phyloP scores from a whole-genome alignment of 2,797 vertebrate species.

The Acestrorhynchus altus region DNA sequence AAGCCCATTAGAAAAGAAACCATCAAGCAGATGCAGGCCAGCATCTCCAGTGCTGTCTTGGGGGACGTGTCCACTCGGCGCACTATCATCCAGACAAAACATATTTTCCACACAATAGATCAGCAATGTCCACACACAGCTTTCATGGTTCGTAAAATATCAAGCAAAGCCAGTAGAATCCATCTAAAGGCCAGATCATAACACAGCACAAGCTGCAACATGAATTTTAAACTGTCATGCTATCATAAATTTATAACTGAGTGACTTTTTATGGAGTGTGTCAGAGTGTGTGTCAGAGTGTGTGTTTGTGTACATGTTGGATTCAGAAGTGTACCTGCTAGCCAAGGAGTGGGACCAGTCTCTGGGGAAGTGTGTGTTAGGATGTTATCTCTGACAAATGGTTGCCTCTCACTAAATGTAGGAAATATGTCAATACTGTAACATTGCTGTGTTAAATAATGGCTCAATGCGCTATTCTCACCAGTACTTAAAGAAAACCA shows the following conservation, averaged over 20 bases:
- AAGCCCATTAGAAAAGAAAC: slow-evolving; percentile 5
- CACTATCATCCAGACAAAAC: neutral
- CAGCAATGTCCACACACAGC: slow-evolving; percentile 29
- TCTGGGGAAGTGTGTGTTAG: neutral
- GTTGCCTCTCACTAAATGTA: neutral
- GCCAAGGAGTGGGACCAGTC: neutral
- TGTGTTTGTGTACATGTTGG: slow-evolving; percentile 1
- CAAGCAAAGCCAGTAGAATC: neutral
- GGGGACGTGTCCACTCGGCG: neutral
- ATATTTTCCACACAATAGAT: slow-evolving; percentile 28
- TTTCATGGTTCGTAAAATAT: slow-evolving; percentile 45
- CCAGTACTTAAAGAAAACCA: too few species aligned
- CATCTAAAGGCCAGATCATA: slow-evolving; percentile 1
- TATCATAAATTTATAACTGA: neutral
- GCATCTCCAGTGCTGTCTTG: neutral
- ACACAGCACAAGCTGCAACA: neutral
- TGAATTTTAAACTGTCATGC: slow-evolving; percentile 13
- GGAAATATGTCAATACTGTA: too few species aligned
- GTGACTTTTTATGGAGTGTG: too few species aligned
- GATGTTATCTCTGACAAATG: neutral
- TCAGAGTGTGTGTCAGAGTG: too few species aligned
- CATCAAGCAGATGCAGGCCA: neutral
- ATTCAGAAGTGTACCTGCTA: neutral
- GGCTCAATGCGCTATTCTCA: too few species aligned
- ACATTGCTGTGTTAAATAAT: too few species aligned